A percentile compares a stretch with the other conserved stretches of the same genome.
phyloP scores from a whole-genome alignment of 1,140 invertebrate species.

The Drosophila yakuba region DNA sequence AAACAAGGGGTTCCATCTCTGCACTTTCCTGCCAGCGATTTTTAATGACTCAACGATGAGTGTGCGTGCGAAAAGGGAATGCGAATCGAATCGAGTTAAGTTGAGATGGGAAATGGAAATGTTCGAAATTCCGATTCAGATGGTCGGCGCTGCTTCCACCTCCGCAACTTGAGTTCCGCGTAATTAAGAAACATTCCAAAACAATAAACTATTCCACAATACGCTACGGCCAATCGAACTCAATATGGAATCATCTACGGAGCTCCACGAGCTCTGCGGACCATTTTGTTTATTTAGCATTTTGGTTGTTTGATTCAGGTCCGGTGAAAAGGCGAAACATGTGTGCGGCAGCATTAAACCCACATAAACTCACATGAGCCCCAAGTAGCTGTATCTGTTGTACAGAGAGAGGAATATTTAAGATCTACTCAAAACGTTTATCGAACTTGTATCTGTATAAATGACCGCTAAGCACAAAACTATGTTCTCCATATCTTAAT shows the following conservation, averaged over 20 bases:
- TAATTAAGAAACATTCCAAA: conserved; percentile 82
- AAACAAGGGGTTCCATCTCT: conserved; percentile 40
- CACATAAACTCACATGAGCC: conserved; percentile 34
- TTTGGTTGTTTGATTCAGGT: conserved; percentile 42
- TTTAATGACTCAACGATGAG: conserved; percentile 48
- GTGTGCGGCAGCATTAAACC: conserved; percentile 71
- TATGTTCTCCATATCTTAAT: no score
- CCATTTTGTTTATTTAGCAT: conserved; percentile 50
- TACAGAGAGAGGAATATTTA: conserved; percentile 12
- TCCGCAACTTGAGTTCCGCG: conserved; percentile 75
- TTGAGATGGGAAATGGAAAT: conserved; percentile 67
- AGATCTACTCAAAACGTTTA: background rate
- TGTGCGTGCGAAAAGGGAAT: conserved; percentile 40
- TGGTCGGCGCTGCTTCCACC: conserved; percentile 20
- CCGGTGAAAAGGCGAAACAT: conserved; percentile 66
- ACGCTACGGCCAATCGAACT: conserved; percentile 60
- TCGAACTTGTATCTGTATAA: background rate
- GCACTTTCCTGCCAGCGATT: background rate
- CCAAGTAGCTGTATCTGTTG: conserved; percentile 43
- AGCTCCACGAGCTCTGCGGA: conserved; percentile 17
- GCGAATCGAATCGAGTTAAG: conserved; percentile 26
- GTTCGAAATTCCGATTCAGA: conserved; percentile 63
- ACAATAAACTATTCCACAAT: conserved; percentile 75
- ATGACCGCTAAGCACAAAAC: background rate
- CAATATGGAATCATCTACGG: conserved; percentile 45